Percentiles rank a stretch among this genome's conserved stretches.
Conservation (phyloP, 1,140 invertebrate genomes). For the Chionoecetes opilio region DNA sequence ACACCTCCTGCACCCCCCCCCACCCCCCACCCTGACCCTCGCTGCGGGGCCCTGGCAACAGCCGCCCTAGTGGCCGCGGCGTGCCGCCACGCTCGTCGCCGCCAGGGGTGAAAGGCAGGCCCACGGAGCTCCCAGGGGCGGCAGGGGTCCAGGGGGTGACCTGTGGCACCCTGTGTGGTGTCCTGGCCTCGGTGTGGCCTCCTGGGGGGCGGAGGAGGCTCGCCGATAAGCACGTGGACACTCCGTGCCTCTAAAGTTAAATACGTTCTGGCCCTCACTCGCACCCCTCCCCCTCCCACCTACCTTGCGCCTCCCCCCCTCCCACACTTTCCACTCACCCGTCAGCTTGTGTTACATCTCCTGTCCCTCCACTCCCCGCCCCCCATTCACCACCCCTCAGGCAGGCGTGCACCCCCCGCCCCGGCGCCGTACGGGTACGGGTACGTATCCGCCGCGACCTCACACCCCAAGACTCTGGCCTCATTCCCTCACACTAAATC, state of each 20-base stretch:
- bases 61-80: neutral
- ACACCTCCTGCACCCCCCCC: constrained; percentile 7
- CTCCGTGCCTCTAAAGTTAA: constrained; percentile 11
- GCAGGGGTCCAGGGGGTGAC: neutral
- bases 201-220: neutral
- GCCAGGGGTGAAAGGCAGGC: neutral
- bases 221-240: constrained; percentile 12
- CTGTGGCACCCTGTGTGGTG: neutral
- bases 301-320: neutral
- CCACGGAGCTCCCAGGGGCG: neutral
- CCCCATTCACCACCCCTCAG: neutral
- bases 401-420: neutral
- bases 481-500: neutral
- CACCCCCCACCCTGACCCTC: neutral
- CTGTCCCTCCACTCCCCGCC: neutral
- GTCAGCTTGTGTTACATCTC: constrained; percentile 14
- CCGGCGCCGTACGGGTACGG: neutral
- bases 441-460: neutral
- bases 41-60: constrained; percentile 24
- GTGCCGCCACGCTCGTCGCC: neutral
- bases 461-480: neutral
- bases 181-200: neutral
- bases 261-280: constrained; percentile 42
- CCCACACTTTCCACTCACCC: neutral
- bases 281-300: neutral